These are phyloP conservation scores for Callipepla californica DNA, from an alignment of 2,113 vertebrate species.

Conservation along the genomic window DNA sequence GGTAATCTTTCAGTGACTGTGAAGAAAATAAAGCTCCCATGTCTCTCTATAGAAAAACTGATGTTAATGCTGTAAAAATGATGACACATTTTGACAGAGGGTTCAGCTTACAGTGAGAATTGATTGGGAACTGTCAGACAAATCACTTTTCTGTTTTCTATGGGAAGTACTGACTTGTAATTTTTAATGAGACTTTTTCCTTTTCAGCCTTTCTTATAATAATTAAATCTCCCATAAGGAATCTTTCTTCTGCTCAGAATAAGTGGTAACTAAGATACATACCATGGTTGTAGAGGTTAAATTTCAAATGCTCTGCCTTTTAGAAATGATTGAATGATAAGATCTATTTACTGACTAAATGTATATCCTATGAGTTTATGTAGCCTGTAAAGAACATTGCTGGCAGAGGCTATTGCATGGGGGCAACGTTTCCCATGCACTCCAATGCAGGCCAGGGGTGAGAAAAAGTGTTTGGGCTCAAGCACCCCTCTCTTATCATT, in stretches of 20 bases:
- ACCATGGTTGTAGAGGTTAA: neutral
- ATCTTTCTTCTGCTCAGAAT: neutral
- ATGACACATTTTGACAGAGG: neutral
- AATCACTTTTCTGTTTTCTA: neutral
- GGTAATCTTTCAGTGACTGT: neutral
- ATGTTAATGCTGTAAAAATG: neutral
- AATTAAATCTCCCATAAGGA: neutral
- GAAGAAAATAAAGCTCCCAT: neutral
- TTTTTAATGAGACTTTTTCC: neutral
- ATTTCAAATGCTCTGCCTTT: neutral
- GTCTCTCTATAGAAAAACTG: neutral
- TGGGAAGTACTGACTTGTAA: neutral
- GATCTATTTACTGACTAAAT: neutral
- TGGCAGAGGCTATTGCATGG: neutral
- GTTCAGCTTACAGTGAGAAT: neutral
- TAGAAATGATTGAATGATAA: neutral
- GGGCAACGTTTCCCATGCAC: rapidly evolving
- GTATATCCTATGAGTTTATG: neutral
- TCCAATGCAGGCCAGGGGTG: neutral
- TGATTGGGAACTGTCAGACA: neutral
- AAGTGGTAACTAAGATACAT: neutral
- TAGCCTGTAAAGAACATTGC: neutral
- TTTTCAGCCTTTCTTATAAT: neutral
- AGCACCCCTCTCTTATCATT: neutral
- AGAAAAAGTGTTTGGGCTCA: neutral